A percentile compares a stretch with the other conserved stretches of the same genome.
Evolutionary conservation across 1,140 invertebrate species (phyloP).

Genomic region (Procambarus clarkii): DNA sequence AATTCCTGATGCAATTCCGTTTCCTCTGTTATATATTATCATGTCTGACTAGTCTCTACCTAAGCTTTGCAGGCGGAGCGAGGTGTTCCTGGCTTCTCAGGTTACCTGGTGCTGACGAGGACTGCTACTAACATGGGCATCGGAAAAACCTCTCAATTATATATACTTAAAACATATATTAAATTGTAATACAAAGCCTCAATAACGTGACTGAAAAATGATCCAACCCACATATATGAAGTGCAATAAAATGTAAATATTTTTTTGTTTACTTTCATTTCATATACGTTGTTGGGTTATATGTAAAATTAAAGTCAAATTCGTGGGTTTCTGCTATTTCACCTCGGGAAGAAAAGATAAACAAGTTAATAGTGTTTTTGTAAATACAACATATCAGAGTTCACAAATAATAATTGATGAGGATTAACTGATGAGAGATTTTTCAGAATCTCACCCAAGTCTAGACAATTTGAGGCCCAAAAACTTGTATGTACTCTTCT

Average conservation of each 20-base stretch:
- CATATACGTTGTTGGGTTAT: too few species aligned
- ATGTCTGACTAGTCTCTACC: not conserved
- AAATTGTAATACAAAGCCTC: too few species aligned
- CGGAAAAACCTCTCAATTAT: not conserved
- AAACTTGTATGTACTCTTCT: not conserved
- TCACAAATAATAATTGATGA: not conserved
- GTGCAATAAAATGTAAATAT: too few species aligned
- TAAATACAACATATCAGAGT: too few species aligned
- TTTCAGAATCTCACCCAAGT: not conserved
- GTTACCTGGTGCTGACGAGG: not conserved
- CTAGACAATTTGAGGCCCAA: not conserved
- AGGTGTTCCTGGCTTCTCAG: not conserved
- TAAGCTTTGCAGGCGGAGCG: conserved; percentile 3
- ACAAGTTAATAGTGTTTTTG: too few species aligned
- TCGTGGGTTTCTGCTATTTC: too few species aligned
- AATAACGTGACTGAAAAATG: too few species aligned
- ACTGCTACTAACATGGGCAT: not conserved
- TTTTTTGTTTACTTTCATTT: too few species aligned
- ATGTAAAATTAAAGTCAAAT: too few species aligned
- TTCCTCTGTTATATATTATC: not conserved
- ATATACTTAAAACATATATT: too few species aligned
- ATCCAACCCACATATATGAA: too few species aligned
- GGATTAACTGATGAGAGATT: not conserved
- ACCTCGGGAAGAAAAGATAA: too few species aligned
- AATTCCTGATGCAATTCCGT: not conserved